Evolutionary conservation across 1,140 invertebrate genomes (phyloP).

Genomic region (Pseudomyrmex flavicornis): DNA sequence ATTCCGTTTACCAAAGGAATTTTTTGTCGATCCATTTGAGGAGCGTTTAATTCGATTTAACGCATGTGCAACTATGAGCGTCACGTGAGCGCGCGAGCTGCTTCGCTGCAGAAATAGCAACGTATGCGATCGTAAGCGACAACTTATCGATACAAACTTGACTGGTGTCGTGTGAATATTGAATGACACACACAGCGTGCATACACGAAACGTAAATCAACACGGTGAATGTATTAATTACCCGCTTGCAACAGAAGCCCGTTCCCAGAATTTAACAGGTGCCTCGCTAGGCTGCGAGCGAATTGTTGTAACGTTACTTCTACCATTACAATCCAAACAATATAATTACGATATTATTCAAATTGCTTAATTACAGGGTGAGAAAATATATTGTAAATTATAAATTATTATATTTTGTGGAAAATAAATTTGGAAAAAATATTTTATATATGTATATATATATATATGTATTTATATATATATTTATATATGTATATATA

Average conservation of each 20-base stretch:
- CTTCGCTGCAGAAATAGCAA: constrained; percentile 31
- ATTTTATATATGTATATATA: too few species aligned
- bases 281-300: not conserved
- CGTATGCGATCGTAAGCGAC: constrained; percentile 41
- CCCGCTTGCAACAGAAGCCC: constrained; percentile 21
- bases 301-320: constrained; percentile 21
- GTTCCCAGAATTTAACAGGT: constrained; percentile 46
- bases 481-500: too few species aligned
- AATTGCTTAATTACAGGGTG: not conserved
- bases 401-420: too few species aligned
- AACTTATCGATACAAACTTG: constrained; percentile 54
- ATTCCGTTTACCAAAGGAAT: not conserved
- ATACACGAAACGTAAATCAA: constrained; percentile 52
- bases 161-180: constrained; percentile 50
- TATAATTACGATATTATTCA: not conserved
- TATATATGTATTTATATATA: too few species aligned
- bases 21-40: too few species aligned
- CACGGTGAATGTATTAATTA: constrained; percentile 60
- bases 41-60: constrained; percentile 27
- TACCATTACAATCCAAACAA: constrained; percentile 5
- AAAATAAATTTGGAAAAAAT: not conserved
- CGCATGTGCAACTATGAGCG: not conserved
- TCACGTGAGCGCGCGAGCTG: not conserved
- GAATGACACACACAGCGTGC: constrained; percentile 5
- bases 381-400: too few species aligned